A percentile compares a stretch with the other conserved stretches of the same genome.
Evolutionary conservation across 2,113 vertebrate genomes (phyloP).

Genomic region (Leptobrachium leishanense): DNA sequence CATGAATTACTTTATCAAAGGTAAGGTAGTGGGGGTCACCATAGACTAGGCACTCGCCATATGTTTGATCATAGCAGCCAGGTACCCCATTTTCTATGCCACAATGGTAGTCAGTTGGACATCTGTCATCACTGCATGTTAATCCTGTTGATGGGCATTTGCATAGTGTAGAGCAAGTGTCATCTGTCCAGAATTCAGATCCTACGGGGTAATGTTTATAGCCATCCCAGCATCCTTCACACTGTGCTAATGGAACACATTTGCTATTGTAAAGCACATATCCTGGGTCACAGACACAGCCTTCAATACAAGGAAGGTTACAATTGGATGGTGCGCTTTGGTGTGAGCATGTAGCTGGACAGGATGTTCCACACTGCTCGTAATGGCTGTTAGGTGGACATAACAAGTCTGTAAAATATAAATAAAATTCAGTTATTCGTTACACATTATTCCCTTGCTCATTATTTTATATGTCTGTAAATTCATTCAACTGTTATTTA

Average conservation of each 20-base stretch:
- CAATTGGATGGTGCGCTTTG: constrained; percentile 51
- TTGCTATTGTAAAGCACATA: constrained; percentile 61
- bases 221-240: constrained; percentile 70
- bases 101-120: constrained; percentile 64
- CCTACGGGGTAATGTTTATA: constrained; percentile 58
- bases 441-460: no score
- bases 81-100: constrained; percentile 54
- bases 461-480: no score
- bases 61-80: constrained; percentile 44
- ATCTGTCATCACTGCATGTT: constrained; percentile 62
- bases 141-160: constrained; percentile 63
- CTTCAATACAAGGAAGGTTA: constrained; percentile 56
- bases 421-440: constrained; percentile 12
- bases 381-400: constrained; percentile 78
- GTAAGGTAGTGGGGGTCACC: constrained; percentile 62
- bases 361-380: constrained; percentile 59
- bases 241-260: constrained; percentile 68
- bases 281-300: constrained; percentile 71
- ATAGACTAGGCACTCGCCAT: constrained; percentile 70
- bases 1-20: constrained; percentile 67
- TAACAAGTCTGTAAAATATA: constrained; percentile 56
- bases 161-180: constrained; percentile 66
- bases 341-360: constrained; percentile 65
- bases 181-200: constrained; percentile 69
- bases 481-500: no score